Conservation (phyloP, 2,888 invertebrate species). For the Apeira syringaria region DNA sequence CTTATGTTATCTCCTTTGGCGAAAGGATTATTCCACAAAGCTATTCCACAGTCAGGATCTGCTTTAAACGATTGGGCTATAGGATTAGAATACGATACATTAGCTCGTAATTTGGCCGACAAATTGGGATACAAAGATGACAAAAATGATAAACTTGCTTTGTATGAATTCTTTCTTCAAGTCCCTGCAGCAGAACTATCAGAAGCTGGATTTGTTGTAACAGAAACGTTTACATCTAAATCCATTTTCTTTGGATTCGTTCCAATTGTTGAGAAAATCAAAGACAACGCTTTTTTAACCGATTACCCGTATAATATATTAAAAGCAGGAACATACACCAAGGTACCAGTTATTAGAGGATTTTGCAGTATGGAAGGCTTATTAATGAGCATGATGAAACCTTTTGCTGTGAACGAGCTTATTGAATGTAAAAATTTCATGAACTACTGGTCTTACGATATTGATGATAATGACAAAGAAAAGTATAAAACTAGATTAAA, state of each 20-base stretch:
- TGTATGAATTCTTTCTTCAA: conserved; percentile 39
- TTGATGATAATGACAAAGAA: conserved; percentile 31
- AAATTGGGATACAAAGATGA: conserved; percentile 44
- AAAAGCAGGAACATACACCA: conserved; percentile 52
- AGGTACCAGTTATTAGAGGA: conserved; percentile 73
- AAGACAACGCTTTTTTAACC: conserved; percentile 45
- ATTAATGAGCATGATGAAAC: conserved; percentile 43
- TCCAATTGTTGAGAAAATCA: conserved; percentile 55
- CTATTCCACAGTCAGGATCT: conserved; percentile 58
- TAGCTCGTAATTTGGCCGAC: conserved; percentile 37
- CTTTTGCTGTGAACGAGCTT: conserved; percentile 35
- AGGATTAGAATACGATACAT: conserved; percentile 40
- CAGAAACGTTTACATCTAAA: conserved; percentile 28
- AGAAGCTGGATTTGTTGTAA: conserved; percentile 29
- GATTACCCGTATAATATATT: conserved; percentile 60
- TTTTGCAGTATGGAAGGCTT: conserved; percentile 74
- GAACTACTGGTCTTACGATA: conserved; percentile 36
- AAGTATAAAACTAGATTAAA: conserved; percentile 30
- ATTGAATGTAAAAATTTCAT: conserved; percentile 39
- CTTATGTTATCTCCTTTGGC: conserved; percentile 47
- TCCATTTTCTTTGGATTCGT: conserved; percentile 49
- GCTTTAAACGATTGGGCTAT: conserved; percentile 53
- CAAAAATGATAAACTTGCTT: conserved; percentile 31
- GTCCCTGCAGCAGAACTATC: conserved; percentile 31
- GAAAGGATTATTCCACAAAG: conserved; percentile 56